A percentile compares a stretch with the other conserved stretches of the same genome.
These are phyloP conservation scores for Eupsittula cactorum DNA, from an alignment of 2,113 vertebrate species.

Conservation along the genomic window DNA sequence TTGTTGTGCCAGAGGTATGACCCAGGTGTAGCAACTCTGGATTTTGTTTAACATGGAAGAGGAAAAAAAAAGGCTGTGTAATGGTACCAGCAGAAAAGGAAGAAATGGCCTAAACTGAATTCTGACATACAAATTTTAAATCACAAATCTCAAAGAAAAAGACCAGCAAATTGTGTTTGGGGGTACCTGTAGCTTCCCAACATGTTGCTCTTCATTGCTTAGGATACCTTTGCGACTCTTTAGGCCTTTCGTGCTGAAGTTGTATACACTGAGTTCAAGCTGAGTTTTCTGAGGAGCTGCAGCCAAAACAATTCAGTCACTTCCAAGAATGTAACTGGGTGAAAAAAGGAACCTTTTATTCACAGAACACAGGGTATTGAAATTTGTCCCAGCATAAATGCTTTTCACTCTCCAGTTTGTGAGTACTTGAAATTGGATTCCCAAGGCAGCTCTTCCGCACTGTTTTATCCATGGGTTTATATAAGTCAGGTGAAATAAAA, in stretches of 20 bases:
- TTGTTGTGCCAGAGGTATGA: not conserved
- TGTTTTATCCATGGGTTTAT: fast-evolving
- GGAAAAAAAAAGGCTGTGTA: not conserved
- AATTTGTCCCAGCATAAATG: not conserved
- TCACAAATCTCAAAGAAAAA: not conserved
- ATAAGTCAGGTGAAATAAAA: not conserved
- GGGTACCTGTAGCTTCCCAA: not conserved
- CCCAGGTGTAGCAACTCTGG: not conserved
- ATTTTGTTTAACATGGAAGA: not conserved
- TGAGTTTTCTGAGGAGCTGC: slow-evolving; percentile 13
- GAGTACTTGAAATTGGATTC: slow-evolving; percentile 1
- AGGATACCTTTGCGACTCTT: not conserved
- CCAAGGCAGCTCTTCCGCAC: not conserved
- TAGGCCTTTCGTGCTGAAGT: slow-evolving; percentile 2
- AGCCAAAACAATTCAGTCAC: slow-evolving; percentile 51
- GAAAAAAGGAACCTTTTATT: slow-evolving; percentile 47
- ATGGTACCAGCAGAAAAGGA: not conserved
- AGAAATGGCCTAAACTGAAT: not conserved
- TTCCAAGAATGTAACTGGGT: slow-evolving; percentile 39
- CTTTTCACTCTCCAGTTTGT: slow-evolving; percentile 2
- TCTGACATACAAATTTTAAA: not conserved
- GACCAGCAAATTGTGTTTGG: not conserved
- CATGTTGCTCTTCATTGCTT: not conserved
- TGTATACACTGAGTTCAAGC: not conserved
- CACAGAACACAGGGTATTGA: slow-evolving; percentile 33